Base-by-base conservation (phyloP, 1,140 invertebrate species). In the Matsumurasca onukii region DNA sequence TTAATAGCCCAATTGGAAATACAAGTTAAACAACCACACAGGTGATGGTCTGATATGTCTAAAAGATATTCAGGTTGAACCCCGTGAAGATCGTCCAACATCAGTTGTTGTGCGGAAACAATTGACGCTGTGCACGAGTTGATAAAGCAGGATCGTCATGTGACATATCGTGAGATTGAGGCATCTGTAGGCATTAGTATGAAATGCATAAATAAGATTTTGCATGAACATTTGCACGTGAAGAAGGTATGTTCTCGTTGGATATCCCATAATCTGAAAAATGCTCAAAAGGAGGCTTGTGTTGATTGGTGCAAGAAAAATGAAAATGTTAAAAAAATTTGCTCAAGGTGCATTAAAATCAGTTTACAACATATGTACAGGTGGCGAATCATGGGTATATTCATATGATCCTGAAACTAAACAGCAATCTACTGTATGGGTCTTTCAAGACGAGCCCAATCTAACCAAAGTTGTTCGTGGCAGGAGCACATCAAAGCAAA, bases 401-500 rank as follows among this genome's bases (percentile, higher is more conserved):
- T 66, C 67, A 63, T 72, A 73, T 73, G 75, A 75, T 62, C 70
- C 72, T 45, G 69, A 76, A 74, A 74, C 31, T 5, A 74, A 76
- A 72, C 70, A 71, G 52, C 69, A 73, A n/a, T n/a, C n/a, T 52
- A 69, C 65, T 63, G 71, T 72, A 34, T 70, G 75, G 69, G 73
- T 76, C 52, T 74, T 72, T 63, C 67, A 74, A 75, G 70, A 75
- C 57, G 71, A 73, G 69, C 70, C 71, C 61, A 75, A 75, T 67
- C 70, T 69, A 66, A 73, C 72, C 66, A 73, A 74, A 75, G 70
- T 73, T 66, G 29, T 75, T 73, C 68, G 71, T 64, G 69, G 68
- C 67, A 57, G 73, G 70, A 75, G 71, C 67, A 74, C 72, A 71
- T 73, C 20, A 15, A 63, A 63, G 27, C 30, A 63, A 34, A 63